Evolutionary conservation across 1,140 invertebrate species (phyloP).

Genomic region (Macrotrachela quadricornifera): DNA sequence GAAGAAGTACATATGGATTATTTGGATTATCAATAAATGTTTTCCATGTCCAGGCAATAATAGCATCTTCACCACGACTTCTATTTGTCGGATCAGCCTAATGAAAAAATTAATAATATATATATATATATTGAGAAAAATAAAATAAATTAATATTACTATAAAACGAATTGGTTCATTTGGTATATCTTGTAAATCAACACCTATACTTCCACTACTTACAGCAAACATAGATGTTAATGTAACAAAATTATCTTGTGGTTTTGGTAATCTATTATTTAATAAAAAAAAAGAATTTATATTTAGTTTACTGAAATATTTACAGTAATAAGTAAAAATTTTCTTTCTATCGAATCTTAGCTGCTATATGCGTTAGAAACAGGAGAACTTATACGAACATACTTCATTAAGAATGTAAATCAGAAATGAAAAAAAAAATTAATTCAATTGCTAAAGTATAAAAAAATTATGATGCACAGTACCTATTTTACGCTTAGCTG

Average conservation of each 20-base stretch:
- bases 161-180: constrained; percentile 18
- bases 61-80: constrained; percentile 14
- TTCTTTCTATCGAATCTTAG: too few species aligned
- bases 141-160: constrained; percentile 10
- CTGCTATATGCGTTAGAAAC: too few species aligned
- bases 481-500: too few species aligned
- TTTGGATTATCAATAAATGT: constrained; percentile 13
- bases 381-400: too few species aligned
- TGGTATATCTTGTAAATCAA: constrained; percentile 17
- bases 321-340: too few species aligned
- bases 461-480: too few species aligned
- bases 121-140: too few species aligned
- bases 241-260: constrained; percentile 16
- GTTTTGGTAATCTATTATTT: constrained; percentile 12
- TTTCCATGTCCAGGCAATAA: constrained; percentile 22
- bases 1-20: constrained; percentile 7
- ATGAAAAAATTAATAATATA: neutral
- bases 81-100: constrained; percentile 17
- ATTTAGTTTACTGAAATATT: too few species aligned
- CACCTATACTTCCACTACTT: constrained; percentile 14
- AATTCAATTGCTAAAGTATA: too few species aligned
- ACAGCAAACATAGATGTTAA: constrained; percentile 15
- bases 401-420: too few species aligned
- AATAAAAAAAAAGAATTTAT: neutral
- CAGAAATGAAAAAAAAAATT: too few species aligned